Conservation (phyloP, 1,140 invertebrate species). For the Pseudomyrmex dendroicus region DNA sequence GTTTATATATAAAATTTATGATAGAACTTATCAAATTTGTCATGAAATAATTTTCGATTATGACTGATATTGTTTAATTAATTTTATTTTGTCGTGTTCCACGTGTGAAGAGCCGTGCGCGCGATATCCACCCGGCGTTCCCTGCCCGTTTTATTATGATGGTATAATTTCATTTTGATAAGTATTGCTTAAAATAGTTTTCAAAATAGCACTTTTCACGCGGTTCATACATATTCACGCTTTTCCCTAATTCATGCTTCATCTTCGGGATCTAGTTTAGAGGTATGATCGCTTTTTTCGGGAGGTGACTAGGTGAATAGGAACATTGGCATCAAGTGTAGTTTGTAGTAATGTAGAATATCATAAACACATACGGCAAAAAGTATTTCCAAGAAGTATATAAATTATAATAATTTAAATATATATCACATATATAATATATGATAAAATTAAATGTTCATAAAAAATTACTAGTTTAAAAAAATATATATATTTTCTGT, state of each 20-base stretch:
- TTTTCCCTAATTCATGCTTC: slow-evolving; percentile 21
- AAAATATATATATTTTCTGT: no score
- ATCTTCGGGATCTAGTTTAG: background rate
- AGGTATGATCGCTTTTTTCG: background rate
- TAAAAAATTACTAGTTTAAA: no score
- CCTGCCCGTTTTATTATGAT: slow-evolving; percentile 69
- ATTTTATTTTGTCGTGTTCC: slow-evolving; percentile 60
- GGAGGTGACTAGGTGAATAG: background rate
- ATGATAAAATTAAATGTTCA: no score
- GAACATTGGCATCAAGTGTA: background rate
- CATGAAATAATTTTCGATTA: background rate
- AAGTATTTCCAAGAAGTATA: slow-evolving; percentile 16
- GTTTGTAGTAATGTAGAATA: background rate
- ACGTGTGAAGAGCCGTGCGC: slow-evolving; percentile 68
- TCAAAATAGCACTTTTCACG: slow-evolving; percentile 20
- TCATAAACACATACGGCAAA: slow-evolving; percentile 7
- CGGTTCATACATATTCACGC: background rate
- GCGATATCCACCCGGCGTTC: slow-evolving; percentile 69
- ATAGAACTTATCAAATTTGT: slow-evolving; percentile 4
- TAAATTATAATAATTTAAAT: background rate
- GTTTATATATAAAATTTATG: background rate
- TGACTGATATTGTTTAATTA: slow-evolving; percentile 48
- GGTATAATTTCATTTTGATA: slow-evolving; percentile 74
- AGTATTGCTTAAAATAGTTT: slow-evolving; percentile 35
- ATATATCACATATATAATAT: no score